phyloP scores from a whole-genome alignment of 2,888 invertebrate genomes.

The Trachelus troglodyta region DNA sequence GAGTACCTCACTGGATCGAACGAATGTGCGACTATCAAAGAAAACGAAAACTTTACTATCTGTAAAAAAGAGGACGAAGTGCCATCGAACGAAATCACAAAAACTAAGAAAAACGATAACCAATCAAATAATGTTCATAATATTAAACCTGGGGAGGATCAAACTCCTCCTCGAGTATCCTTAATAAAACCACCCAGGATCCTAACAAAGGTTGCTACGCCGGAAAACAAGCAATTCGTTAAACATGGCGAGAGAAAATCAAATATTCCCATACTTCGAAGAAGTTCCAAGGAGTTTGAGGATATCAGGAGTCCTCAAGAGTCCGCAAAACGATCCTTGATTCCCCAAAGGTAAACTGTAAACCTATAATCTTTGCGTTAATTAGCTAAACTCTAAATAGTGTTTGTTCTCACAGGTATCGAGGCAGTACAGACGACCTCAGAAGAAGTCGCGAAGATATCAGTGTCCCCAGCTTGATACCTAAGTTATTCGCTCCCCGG shows the following conservation, averaged over 20 bases:
- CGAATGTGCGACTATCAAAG: constrained; percentile 32
- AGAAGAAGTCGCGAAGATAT: constrained; percentile 61
- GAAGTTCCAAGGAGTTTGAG: constrained; percentile 61
- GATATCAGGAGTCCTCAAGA: constrained; percentile 60
- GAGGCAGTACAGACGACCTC: constrained; percentile 62
- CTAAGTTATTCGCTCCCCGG: constrained; percentile 56
- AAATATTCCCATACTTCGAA: constrained; percentile 58
- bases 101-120: constrained; percentile 26
- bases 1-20: constrained; percentile 19
- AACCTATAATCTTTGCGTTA: not conserved
- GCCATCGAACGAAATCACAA: constrained; percentile 28
- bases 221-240: constrained; percentile 35
- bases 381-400: not conserved
- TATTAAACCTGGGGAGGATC: not conserved
- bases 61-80: constrained; percentile 28
- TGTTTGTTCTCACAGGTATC: constrained; percentile 42
- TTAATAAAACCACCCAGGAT: constrained; percentile 55
- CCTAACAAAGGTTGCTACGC: constrained; percentile 34
- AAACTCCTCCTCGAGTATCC: constrained; percentile 39
- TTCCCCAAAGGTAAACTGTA: constrained; percentile 57
- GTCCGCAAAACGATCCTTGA: constrained; percentile 59
- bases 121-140: constrained; percentile 6
- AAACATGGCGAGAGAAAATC: constrained; percentile 58
- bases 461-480: constrained; percentile 60
- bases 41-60: constrained; percentile 21